Conservation (phyloP, 2,113 vertebrate species). For the Chamaea fasciata region DNA sequence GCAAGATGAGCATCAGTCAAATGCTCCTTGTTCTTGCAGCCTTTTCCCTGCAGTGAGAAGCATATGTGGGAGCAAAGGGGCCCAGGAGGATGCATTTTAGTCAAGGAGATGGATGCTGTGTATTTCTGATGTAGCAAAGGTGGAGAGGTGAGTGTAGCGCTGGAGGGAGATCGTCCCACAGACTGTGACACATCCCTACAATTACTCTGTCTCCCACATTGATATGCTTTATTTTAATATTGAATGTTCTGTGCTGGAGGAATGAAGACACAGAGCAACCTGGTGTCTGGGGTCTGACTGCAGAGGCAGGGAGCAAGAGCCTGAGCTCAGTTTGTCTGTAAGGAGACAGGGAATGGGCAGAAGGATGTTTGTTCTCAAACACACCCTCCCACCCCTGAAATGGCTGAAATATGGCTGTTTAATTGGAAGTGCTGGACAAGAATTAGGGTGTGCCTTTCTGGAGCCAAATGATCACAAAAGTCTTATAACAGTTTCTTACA, state of each 20-base stretch:
- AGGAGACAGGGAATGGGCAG: not conserved
- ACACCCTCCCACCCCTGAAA: not conserved
- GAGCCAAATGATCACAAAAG: not conserved
- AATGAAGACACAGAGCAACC: not conserved
- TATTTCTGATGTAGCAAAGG: slow-evolving; percentile 5
- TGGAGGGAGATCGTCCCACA: not conserved
- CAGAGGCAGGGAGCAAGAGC: not conserved
- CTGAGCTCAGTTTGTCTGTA: not conserved
- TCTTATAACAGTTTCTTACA: not conserved
- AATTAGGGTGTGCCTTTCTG: not conserved
- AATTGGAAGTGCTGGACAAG: not conserved
- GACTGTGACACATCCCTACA: not conserved
- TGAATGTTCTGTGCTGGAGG: not conserved
- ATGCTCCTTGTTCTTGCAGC: not conserved
- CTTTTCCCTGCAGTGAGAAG: not conserved
- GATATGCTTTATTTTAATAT: not conserved
- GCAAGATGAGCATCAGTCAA: slow-evolving; percentile 11
- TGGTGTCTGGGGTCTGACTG: not conserved
- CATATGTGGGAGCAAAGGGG: not conserved
- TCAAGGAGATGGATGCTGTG: not conserved
- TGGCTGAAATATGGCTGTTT: not conserved
- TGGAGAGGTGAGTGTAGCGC: not conserved
- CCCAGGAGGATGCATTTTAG: not conserved
- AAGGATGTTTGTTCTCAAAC: not conserved
- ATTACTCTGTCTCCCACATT: not conserved